Conservation (phyloP, 2,797 vertebrate genomes). For the Natrix natrix region DNA sequence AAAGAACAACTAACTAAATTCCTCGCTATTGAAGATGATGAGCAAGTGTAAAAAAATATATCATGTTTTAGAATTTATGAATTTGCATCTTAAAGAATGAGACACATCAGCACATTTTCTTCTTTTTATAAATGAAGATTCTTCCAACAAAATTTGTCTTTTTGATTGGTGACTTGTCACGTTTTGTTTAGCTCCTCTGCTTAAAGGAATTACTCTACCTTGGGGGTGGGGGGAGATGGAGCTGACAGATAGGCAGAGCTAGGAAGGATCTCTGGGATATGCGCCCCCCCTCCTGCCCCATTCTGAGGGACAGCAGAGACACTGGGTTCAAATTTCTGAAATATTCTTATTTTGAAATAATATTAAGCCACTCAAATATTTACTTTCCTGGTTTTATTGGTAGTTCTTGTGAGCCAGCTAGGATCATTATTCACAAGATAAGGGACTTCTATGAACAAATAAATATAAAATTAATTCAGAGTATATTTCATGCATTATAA, state of each 20-base stretch:
- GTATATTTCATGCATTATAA: background rate
- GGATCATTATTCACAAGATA: background rate
- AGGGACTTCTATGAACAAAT: background rate
- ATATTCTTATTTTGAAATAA: background rate
- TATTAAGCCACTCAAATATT: background rate
- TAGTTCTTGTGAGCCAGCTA: background rate
- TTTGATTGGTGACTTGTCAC: background rate
- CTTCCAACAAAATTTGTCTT: background rate
- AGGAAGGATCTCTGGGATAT: background rate
- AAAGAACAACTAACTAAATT: background rate
- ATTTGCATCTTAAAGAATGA: background rate
- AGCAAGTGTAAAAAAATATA: background rate
- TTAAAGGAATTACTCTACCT: background rate
- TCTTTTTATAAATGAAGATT: background rate
- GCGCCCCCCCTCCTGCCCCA: accelerated
- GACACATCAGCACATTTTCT: accelerated
- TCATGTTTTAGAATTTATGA: background rate
- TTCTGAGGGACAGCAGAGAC: background rate
- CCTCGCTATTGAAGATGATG: background rate
- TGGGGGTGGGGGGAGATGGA: background rate
- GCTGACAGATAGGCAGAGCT: background rate
- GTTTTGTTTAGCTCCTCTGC: background rate
- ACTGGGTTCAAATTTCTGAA: background rate
- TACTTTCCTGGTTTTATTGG: background rate
- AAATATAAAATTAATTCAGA: background rate